phyloP scores from a whole-genome alignment of 2,113 vertebrate genomes.

The Hyperoodon ampullatus region DNA sequence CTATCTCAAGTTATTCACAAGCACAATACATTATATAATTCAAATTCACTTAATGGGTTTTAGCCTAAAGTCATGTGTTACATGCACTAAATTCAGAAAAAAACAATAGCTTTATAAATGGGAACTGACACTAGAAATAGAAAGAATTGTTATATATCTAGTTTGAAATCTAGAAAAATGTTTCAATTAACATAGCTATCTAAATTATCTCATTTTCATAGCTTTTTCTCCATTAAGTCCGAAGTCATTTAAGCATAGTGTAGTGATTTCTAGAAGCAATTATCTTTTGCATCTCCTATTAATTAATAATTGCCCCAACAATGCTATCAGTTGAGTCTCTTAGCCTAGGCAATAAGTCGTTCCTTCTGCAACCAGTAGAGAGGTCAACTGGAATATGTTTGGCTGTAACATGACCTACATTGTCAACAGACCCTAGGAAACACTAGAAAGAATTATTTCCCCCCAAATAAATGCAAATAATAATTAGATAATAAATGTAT shows the following conservation, averaged over 20 bases:
- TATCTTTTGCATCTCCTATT: not conserved
- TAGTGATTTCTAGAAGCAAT: not conserved
- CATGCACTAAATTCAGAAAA: not conserved
- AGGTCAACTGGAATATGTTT: not conserved
- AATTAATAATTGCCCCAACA: not conserved
- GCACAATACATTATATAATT: not conserved
- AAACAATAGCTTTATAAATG: not conserved
- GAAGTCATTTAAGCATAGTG: not conserved
- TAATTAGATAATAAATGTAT: not conserved
- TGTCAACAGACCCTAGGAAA: not conserved
- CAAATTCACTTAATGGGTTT: not conserved
- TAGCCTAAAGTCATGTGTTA: not conserved
- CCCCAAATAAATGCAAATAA: not conserved
- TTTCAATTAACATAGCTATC: not conserved
- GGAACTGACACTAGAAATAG: not conserved
- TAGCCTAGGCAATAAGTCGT: not conserved
- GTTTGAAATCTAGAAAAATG: not conserved
- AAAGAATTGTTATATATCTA: not conserved
- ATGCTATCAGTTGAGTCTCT: not conserved
- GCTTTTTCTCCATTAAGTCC: not conserved
- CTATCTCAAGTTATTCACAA: not conserved
- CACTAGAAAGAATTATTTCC: not conserved
- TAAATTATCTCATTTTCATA: slow-evolving; percentile 27
- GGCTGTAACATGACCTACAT: not conserved
- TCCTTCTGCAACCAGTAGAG: not conserved